Conservation (phyloP, 1,140 invertebrate species). For the Colletes gigas region DNA sequence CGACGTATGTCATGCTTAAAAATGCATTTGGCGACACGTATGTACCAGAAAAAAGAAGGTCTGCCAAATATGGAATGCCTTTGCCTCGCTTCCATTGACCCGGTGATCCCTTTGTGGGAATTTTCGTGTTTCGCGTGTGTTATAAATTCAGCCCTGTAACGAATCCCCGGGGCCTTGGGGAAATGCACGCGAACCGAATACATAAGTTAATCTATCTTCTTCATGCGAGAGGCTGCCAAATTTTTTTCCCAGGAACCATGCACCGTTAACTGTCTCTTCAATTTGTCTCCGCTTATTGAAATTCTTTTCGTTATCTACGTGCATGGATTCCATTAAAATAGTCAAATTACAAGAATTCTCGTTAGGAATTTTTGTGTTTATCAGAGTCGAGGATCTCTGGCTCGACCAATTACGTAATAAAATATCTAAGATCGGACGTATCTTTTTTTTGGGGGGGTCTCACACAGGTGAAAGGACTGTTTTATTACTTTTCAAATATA, state of each 20-base stretch:
- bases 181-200: slow-evolving; percentile 52
- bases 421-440: too few relatives aligned
- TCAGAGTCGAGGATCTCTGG: too few relatives aligned
- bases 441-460: too few relatives aligned
- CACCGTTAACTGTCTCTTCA: neutral
- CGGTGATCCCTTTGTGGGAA: slow-evolving; percentile 49
- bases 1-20: slow-evolving; percentile 21
- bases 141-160: slow-evolving; percentile 61
- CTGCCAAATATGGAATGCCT: slow-evolving; percentile 40
- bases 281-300: neutral
- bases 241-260: slow-evolving; percentile 13
- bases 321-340: too few relatives aligned
- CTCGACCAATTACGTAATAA: too few relatives aligned
- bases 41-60: neutral
- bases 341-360: too few relatives aligned
- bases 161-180: slow-evolving; percentile 54
- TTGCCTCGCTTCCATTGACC: slow-evolving; percentile 56
- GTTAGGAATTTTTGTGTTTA: too few relatives aligned
- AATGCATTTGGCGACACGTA: neutral
- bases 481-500: neutral
- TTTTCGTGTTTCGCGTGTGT: slow-evolving; percentile 54
- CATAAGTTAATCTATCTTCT: slow-evolving; percentile 44
- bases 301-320: too few relatives aligned
- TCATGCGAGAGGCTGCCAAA: slow-evolving; percentile 27
- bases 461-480: too few relatives aligned